Base-by-base conservation (phyloP, 2,888 invertebrate species). In the Synanthedon myopaeformis region DNA sequence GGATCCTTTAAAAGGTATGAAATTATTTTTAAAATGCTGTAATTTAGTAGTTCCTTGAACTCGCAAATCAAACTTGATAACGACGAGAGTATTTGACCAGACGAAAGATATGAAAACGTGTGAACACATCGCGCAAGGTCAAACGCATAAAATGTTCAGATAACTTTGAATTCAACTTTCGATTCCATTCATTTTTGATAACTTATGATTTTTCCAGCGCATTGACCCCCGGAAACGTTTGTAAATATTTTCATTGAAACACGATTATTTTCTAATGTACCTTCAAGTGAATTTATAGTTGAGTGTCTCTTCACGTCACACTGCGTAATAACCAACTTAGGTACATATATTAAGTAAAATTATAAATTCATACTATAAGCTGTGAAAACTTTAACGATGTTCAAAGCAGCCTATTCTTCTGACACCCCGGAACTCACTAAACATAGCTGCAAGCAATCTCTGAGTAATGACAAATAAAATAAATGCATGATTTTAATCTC, bases 401-500 rank as follows among this genome's bases (percentile, higher is more conserved):
- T 13, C 45, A 45, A n/a, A 45, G 6, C 45, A 14, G 45, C 45
- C 45, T 45, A 45, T 45, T 45, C 45, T 45, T 49, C 17, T 49
- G 12, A 49, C 23, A 49, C 49, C 35, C 35, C 12, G 19, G 49
- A 23, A 12, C 51, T 51, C 51, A 41, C 51, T 51, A 28, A 60
- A 56, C 59, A 59, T 58, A 64, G 65, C 65, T 64, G 59, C 58
- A 59, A 63, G 70, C 74, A 69, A 70, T 75, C 76, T 68, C 66
- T 68, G 71, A 73, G 77, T 82, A 82, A 82, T 83, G 82, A 79
- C 74, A 69, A 77, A 81, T 83, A 81, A 84, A 83, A 82, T 82
- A 83, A 83, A 86, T 83, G 84, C 79, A 79, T 79, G 81, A 84
- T 83, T 82, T 82, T 85, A 82, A 85, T 85, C 82, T 83, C 65